These are phyloP conservation scores for Astur gentilis DNA, from an alignment of 2,113 vertebrate species.

Conservation along the genomic window DNA sequence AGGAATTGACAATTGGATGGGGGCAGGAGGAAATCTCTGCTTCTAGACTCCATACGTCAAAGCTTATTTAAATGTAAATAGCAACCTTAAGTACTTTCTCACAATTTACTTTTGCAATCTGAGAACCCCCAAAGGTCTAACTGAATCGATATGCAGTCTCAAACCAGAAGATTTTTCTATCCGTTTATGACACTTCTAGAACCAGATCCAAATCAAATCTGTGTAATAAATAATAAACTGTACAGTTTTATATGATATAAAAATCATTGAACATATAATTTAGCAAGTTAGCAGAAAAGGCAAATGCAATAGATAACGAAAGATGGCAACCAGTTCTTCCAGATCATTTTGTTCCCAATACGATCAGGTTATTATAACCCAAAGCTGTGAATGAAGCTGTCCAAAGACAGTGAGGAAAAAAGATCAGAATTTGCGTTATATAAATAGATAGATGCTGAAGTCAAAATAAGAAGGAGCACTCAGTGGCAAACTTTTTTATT, in stretches of 20 bases:
- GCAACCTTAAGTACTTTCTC: not conserved
- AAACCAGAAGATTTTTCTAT: not conserved
- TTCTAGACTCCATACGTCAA: not conserved
- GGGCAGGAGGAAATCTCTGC: not conserved
- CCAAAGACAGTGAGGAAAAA: not conserved
- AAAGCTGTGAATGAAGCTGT: not conserved
- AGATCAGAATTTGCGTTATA: not conserved
- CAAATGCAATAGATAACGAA: not conserved
- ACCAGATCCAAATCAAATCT: not conserved
- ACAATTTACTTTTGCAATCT: not conserved
- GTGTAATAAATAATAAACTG: not conserved
- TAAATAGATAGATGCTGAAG: not conserved
- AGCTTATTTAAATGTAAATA: slow-evolving; percentile 57
- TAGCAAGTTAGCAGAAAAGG: not conserved
- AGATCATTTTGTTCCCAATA: not conserved
- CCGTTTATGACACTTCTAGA: not conserved
- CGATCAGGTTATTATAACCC: not conserved
- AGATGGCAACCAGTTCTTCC: not conserved
- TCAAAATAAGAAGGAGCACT: not conserved
- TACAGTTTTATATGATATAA: not conserved
- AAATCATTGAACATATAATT: not conserved
- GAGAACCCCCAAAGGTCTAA: not conserved
- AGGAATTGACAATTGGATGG: not conserved
- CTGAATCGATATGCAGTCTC: not conserved
- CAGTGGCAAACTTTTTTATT: not conserved